These are phyloP conservation scores for Campylomormyrus numenius DNA, from an alignment of 2,113 vertebrate genomes.

Conservation along the genomic window DNA sequence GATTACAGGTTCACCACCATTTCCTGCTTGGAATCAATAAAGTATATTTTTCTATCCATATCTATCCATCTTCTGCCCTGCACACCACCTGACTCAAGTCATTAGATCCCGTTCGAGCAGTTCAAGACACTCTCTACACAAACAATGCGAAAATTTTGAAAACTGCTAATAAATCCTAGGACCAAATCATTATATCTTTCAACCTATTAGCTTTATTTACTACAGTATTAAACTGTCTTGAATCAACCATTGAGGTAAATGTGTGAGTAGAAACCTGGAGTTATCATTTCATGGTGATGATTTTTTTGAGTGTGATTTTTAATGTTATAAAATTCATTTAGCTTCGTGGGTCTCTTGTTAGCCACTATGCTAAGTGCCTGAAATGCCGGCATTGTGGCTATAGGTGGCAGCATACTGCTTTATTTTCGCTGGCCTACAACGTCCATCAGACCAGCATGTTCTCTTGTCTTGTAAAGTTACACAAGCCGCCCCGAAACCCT, in stretches of 20 bases:
- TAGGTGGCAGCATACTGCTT: conserved; percentile 89
- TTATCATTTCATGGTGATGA: background rate
- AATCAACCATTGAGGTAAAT: background rate
- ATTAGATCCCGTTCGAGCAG: background rate
- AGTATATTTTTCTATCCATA: background rate
- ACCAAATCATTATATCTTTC: background rate
- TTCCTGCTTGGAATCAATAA: background rate
- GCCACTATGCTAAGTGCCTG: background rate
- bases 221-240: background rate
- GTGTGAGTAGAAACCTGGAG: background rate
- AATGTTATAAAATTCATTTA: background rate
- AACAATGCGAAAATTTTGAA: background rate
- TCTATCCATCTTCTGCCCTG: background rate
- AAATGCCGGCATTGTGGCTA: conserved; percentile 63
- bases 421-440: conserved; percentile 47
- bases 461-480: background rate
- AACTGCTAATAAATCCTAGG: background rate
- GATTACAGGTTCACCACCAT: background rate
- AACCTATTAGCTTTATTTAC: background rate
- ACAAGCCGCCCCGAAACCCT: background rate
- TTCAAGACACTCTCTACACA: background rate
- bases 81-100: background rate
- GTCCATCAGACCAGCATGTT: background rate
- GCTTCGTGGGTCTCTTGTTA: background rate
- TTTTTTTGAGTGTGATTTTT: background rate